phyloP scores from a whole-genome alignment of 2,888 invertebrate species.

The Hyposoter dolosus region DNA sequence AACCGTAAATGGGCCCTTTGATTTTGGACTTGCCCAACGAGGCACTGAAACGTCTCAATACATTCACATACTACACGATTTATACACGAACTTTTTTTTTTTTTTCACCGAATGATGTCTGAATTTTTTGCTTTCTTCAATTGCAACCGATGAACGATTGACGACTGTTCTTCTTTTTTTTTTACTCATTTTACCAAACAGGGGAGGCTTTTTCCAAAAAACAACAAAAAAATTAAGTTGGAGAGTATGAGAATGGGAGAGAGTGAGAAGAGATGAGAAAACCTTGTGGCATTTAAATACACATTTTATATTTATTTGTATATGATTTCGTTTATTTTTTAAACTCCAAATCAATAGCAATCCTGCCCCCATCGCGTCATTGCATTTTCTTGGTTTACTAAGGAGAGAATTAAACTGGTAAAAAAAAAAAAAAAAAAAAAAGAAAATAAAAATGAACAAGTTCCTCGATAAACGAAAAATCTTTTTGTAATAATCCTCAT shows the following conservation, averaged over 20 bases:
- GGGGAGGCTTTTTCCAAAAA: conserved; percentile 29
- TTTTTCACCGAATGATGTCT: conserved; percentile 33
- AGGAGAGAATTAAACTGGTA: conserved; percentile 60
- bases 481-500: conserved; percentile 28
- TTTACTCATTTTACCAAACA: conserved; percentile 7
- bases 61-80: neutral
- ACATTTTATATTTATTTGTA: conserved; percentile 81
- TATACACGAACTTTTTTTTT: conserved; percentile 20
- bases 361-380: conserved; percentile 23
- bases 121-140: conserved; percentile 4
- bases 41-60: conserved; percentile 18
- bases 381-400: conserved; percentile 5
- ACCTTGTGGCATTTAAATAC: conserved; percentile 80
- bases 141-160: conserved; percentile 66
- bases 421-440: conserved; percentile 1
- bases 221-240: conserved; percentile 27
- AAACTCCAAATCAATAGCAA: conserved; percentile 36
- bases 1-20: neutral
- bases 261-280: conserved; percentile 53
- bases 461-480: conserved; percentile 56
- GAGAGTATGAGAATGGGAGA: conserved; percentile 20
- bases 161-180: conserved; percentile 60
- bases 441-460: conserved; percentile 55
- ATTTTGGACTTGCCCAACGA: conserved; percentile 18
- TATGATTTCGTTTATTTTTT: conserved; percentile 71